phyloP scores from a whole-genome alignment of 2,797 vertebrate species.

The Gymnothorax javanicus region DNA sequence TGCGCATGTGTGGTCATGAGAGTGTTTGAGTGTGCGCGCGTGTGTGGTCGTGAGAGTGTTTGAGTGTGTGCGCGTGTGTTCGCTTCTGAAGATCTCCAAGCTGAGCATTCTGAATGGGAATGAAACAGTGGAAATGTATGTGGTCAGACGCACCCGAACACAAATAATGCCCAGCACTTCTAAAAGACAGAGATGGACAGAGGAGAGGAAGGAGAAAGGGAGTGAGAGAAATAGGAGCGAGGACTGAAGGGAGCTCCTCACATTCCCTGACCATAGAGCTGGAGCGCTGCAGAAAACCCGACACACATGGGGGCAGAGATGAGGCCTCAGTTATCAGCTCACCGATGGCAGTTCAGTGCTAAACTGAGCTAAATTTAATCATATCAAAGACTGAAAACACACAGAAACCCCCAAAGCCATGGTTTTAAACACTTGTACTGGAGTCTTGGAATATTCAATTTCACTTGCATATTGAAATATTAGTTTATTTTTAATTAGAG shows the following conservation, averaged over 20 bases:
- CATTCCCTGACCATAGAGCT: background rate
- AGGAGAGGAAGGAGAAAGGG: constrained; percentile 56
- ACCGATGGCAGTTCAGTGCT: background rate
- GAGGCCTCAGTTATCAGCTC: background rate
- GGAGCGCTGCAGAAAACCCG: background rate
- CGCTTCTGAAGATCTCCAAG: background rate
- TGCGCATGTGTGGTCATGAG: background rate
- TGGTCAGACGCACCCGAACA: constrained; percentile 1
- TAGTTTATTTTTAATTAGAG: too few relatives aligned
- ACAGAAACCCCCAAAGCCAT: background rate
- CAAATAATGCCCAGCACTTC: background rate
- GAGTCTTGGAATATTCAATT: constrained; percentile 33
- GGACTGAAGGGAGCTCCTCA: background rate
- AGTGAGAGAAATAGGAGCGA: constrained; percentile 56
- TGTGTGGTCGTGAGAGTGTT: too few relatives aligned
- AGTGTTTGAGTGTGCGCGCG: background rate
- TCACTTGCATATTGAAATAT: too few relatives aligned
- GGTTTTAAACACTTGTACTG: constrained; percentile 54
- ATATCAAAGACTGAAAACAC: background rate
- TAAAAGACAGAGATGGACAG: constrained; percentile 40
- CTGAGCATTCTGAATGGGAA: constrained; percentile 17
- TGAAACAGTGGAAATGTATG: constrained; percentile 60
- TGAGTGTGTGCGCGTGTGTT: background rate
- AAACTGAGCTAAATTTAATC: background rate
- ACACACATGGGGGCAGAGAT: background rate